Conservation (phyloP, 2,888 invertebrate species). For the Harpagoxenus sublaevis region DNA sequence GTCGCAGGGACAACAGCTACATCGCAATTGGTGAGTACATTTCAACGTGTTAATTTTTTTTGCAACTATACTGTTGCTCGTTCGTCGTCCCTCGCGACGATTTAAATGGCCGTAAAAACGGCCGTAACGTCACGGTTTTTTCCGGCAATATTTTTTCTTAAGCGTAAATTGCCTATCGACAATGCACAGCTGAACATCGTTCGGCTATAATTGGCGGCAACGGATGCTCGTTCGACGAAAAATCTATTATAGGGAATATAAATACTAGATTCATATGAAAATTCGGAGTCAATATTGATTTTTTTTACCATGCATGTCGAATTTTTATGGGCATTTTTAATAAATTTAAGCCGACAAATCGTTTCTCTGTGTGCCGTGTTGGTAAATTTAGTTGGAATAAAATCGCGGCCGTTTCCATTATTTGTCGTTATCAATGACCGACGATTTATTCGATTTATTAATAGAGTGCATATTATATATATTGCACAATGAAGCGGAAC, state of each 20-base stretch:
- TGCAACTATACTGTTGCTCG: neutral
- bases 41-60: neutral
- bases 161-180: neutral
- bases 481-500: constrained; percentile 11
- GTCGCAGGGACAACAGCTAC: neutral
- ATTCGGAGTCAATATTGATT: no score
- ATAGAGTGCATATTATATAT: neutral
- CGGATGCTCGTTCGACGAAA: no score
- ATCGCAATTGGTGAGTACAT: neutral
- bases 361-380: neutral
- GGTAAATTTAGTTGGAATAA: no score
- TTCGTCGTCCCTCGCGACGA: neutral
- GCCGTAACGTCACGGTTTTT: neutral
- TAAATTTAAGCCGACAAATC: constrained; percentile 3
- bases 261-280: no score
- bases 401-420: constrained; percentile 13
- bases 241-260: no score
- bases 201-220: no score
- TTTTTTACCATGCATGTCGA: neutral
- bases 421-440: neutral
- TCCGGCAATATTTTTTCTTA: neutral
- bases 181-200: no score
- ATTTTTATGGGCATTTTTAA: neutral
- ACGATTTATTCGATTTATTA: constrained; percentile 23
- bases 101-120: neutral